A percentile compares a stretch with the other conserved stretches of the same genome.
phyloP scores from a whole-genome alignment of 2,888 invertebrate species.

The Pseudeuparius sepicola region DNA sequence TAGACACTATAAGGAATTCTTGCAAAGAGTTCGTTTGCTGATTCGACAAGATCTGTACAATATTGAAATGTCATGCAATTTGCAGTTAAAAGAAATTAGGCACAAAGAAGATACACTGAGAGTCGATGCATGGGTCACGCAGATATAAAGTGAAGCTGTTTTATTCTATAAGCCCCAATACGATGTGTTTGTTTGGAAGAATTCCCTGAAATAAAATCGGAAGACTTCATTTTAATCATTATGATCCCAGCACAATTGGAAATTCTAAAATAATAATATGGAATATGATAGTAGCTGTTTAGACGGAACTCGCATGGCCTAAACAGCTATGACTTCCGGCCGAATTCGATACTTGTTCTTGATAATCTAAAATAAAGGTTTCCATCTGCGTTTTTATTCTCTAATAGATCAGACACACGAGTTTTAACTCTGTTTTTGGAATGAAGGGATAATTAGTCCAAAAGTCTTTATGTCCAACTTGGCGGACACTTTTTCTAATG shows the following conservation, averaged over 20 bases:
- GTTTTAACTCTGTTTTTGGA: no score
- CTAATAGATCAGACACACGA: no score
- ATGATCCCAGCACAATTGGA: conserved; percentile 25
- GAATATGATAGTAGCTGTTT: conserved; percentile 25
- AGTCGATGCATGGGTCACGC: no score
- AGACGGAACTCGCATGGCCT: conserved; percentile 26
- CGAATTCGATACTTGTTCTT: no score
- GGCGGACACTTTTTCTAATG: no score
- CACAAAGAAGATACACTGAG: conserved; percentile 16
- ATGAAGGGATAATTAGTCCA: no score
- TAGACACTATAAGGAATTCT: conserved; percentile 17
- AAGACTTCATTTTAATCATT: conserved; percentile 27
- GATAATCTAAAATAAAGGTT: no score
- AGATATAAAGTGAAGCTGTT: no score
- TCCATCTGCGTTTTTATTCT: no score
- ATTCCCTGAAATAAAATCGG: conserved; percentile 18
- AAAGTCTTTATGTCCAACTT: no score
- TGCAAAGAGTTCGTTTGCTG: conserved; percentile 16
- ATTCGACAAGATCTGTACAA: conserved; percentile 19
- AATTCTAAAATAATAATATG: conserved; percentile 24
- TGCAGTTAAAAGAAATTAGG: conserved; percentile 9
- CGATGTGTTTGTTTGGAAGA: conserved; percentile 11
- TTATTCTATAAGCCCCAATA: conserved; percentile 24
- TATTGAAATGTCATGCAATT: conserved; percentile 18
- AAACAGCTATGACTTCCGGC: no score